These are phyloP conservation scores for Drosophila pachea DNA, from an alignment of 1,140 invertebrate genomes.

Conservation along the genomic window DNA sequence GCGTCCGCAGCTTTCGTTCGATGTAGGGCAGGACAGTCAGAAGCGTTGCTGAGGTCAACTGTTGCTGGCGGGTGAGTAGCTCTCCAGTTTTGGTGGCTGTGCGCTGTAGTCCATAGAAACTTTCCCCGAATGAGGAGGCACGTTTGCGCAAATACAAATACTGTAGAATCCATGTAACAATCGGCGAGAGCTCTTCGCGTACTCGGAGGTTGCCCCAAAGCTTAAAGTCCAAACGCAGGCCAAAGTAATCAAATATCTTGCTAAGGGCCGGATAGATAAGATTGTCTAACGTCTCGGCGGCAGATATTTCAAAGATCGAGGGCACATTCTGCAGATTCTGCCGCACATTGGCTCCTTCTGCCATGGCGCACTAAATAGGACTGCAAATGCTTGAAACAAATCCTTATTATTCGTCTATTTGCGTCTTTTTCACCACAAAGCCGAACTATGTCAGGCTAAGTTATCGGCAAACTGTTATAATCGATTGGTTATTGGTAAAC, in stretches of 20 bases:
- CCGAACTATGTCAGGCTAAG: no score
- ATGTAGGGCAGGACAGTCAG: slow-evolving; percentile 65
- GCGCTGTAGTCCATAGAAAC: slow-evolving; percentile 73
- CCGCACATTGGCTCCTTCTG: slow-evolving; percentile 69
- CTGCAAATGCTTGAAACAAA: not conserved
- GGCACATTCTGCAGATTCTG: slow-evolving; percentile 75
- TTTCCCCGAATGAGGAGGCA: slow-evolving; percentile 71
- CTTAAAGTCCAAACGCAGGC: slow-evolving; percentile 71
- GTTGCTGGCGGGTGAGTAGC: slow-evolving; percentile 49
- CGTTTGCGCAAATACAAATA: slow-evolving; percentile 71
- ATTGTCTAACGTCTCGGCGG: slow-evolving; percentile 72
- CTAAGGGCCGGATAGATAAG: slow-evolving; percentile 74
- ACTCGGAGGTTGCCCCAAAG: slow-evolving; percentile 60
- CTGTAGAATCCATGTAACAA: slow-evolving; percentile 67
- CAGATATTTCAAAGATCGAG: slow-evolving; percentile 76
- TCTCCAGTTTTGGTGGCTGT: slow-evolving; percentile 57
- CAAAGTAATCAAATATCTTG: slow-evolving; percentile 75
- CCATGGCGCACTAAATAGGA: slow-evolving; percentile 34
- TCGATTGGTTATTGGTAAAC: not conserved
- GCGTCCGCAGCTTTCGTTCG: slow-evolving; percentile 56
- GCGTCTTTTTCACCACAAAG: no score
- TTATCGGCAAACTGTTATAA: not conserved
- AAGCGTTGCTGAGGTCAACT: slow-evolving; percentile 60
- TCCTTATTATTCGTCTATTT: not conserved
- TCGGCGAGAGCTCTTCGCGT: slow-evolving; percentile 65